Evolutionary conservation across 2,888 invertebrate genomes (phyloP), one percentile per base, ranked within the genome.

Genomic region (Melanotus villosus): DNA sequence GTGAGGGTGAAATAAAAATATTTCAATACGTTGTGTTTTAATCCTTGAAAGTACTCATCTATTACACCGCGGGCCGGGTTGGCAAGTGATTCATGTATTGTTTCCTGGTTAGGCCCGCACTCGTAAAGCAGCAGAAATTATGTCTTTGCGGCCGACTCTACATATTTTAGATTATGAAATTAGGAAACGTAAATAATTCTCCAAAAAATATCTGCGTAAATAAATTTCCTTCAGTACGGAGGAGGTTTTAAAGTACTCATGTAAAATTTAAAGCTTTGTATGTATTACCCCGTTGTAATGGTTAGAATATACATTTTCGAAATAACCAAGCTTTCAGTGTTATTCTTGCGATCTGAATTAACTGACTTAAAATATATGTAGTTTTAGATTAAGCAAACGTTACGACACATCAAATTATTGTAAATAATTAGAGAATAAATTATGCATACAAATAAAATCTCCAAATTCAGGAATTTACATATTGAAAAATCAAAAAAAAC

Each of bases 11-110:
- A 82, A 81, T 81, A 84, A 83, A 83, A 84, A 84, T 84, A 84
- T 84, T 84, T 84, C 84, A 84, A 83, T 83, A 83, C 82, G 84
- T 82, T 82, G 81, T 78, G 81, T 82, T 84, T 84, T 84, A 85
- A 85, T 85, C 85, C 85, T 79, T 70, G 78, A 79, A 82, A 84
- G 84, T 84, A 84, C 81, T 83, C 84, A 84, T 83, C 83, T 81
- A 82, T 83, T 83, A 83, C 80, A 75, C 72, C 73, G 72, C 73
- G 75, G 74, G 76, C 72, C 59, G 64, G 58, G 64, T 64, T 64
- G 63, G 56, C 64, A 82, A 81, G 83, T 84, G 84, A 84, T 83
- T 84, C 84, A 84, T 84, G 83, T 82, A 84, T 83, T 83, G 83
- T 84, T 84, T 83, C 83, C 82, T 82, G 81, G 80, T 82, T 80